These are phyloP conservation scores for Megaceryle torquata DNA, from an alignment of 2,113 vertebrate species.

Conservation along the genomic window DNA sequence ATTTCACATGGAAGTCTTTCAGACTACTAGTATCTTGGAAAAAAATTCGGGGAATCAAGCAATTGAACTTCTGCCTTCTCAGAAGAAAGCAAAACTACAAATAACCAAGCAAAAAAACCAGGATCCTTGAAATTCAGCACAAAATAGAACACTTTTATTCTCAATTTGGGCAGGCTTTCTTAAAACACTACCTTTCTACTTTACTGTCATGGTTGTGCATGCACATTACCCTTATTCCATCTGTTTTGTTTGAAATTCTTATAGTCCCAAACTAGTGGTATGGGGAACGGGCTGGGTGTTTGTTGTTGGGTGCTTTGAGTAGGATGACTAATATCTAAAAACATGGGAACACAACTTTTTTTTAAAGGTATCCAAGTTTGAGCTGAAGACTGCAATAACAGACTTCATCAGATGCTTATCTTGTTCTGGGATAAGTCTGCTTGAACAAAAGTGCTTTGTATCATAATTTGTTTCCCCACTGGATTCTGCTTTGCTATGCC, in stretches of 20 bases:
- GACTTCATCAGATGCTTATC: not conserved
- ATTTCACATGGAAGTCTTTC: not conserved
- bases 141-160: not conserved
- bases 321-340: not conserved
- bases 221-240: not conserved
- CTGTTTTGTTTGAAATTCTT: not conserved
- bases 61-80: not conserved
- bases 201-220: not conserved
- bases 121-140: not conserved
- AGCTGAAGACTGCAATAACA: not conserved
- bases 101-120: not conserved
- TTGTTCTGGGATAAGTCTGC: not conserved
- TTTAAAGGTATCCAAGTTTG: not conserved
- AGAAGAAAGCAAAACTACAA: not conserved
- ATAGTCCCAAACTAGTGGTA: not conserved
- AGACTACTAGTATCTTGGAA: not conserved
- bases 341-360: not conserved
- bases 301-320: not conserved
- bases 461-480: not conserved
- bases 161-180: not conserved
- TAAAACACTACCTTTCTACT: not conserved
- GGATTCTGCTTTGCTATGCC: not conserved
- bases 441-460: not conserved
- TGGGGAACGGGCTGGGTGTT: not conserved
- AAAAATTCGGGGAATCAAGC: not conserved